Base-by-base conservation (phyloP, 2,888 invertebrate species). In the Eupithecia exiguata region DNA sequence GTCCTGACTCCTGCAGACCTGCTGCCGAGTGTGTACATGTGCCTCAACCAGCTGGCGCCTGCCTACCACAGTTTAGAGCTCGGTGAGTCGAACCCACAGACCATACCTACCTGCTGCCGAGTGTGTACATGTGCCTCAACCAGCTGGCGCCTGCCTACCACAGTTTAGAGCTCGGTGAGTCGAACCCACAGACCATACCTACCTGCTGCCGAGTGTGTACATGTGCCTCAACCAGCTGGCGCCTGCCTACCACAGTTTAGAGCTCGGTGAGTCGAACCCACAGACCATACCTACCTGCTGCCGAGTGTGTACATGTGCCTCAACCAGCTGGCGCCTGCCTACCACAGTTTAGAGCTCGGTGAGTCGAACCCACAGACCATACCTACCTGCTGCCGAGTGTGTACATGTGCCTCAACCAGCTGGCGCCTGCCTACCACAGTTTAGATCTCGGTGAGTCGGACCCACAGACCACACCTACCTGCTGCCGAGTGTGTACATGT, bases 251-350 rank as follows among this genome's bases (percentile, higher is more conserved):
- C 98, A 99, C 36, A 90, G 91, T 68, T 74, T 95, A 77, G 95
- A 94, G 78, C 81, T 94, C 90, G 99, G 98, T 93, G 87, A 88
- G 86, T 63, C 12, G 63, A 12, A 4, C 18, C 9, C 25, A 61
- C 25, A 61, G 3, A 5, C 14, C 5, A 46, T 46, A 46, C 43
- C 43, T 21, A 58, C 9, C 94, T 99, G 75, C 87, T 99, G 72
- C 96, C 97, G 0, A 98, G 98, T 82, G 96, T 99, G 25, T 99
- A 99, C 90, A 92, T 99, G 80, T 99, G 99, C 84, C 95, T 99
- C n/a, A 99, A 99, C 91, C 97, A 98, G 90, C 93, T 99, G 65
- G 99, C 98, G 0, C 99, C 99, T 0, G 98, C 99, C 0, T 99
- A 99, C 88, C 98, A 99, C 36, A 90, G 91, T 68, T 74, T 95